These are phyloP conservation scores for Drosophila neotestacea DNA, from an alignment of 2,888 invertebrate species.

Conservation along the genomic window DNA sequence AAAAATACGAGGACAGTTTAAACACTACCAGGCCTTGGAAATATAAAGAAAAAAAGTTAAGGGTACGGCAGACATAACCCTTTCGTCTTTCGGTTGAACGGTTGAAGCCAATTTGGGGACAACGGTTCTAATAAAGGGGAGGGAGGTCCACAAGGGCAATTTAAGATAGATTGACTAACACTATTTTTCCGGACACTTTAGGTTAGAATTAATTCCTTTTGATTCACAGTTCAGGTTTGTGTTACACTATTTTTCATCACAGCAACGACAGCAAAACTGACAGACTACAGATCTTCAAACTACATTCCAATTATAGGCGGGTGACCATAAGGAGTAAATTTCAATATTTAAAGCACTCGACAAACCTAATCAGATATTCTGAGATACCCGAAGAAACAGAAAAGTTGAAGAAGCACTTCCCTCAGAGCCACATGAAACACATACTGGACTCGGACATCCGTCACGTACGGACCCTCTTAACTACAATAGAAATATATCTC, in stretches of 20 bases:
- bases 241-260: too few relatives aligned
- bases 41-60: too few relatives aligned
- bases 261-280: too few relatives aligned
- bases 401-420: background rate
- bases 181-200: too few relatives aligned
- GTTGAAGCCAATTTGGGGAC: slow-evolving; percentile 10
- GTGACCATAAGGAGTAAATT: slow-evolving; percentile 11
- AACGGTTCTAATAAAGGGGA: background rate
- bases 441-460: slow-evolving; percentile 1
- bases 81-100: too few relatives aligned
- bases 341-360: slow-evolving; percentile 12
- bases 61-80: too few relatives aligned
- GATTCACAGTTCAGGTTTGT: too few relatives aligned
- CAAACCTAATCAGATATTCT: slow-evolving; percentile 8
- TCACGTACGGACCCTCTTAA: background rate
- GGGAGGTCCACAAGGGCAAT: too few relatives aligned
- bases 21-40: too few relatives aligned
- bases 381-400: slow-evolving; percentile 11
- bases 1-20: too few relatives aligned
- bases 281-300: background rate
- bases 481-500: background rate
- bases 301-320: slow-evolving; percentile 29
- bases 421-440: slow-evolving; percentile 6
- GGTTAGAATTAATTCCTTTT: too few relatives aligned
- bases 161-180: too few relatives aligned